Evolutionary conservation across 2,888 invertebrate genomes (phyloP), one percentile per base, ranked within the genome.

Genomic region (Notodonta ziczac): DNA sequence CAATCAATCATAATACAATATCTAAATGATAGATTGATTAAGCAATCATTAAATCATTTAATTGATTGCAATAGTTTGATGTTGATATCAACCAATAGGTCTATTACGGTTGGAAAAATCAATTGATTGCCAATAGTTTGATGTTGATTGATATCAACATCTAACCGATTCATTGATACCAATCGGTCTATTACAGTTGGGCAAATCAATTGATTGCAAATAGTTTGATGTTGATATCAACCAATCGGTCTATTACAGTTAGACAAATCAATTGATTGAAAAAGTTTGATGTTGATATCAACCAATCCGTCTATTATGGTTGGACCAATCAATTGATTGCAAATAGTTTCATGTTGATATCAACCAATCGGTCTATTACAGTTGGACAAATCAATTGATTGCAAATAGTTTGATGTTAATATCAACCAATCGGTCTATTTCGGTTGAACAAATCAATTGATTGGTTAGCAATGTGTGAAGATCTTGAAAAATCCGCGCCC

Each of bases 401-500:
- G n/a, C 46, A 46, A 13, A 24, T 13, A 6, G 46, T 46, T 46
- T 10, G 16, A 16, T 56, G 10, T 16, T 5, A 2, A 24, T 12
- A 42, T 16, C 44, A 56, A 56, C 13, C 56, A 46, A 46, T 10
- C 24, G 2, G 4, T 12, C 2, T 9, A 52, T 40, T n/a, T 46
- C n/a, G 13, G 48, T 39, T 50, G 35, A 52, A 24, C 10, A 55
- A 32, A 53, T 44, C 12, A 48, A 46, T 14, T 13, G n/a, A n/a
- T 10, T 39, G 67, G 59, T 81, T 90, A 93, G 67, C 93, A 92
- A 66, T 91, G 90, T 35, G 87, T 88, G 74, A 93, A 93, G 1
- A 93, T 80, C 63, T 91, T 93, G 82, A 93, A 93, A 79, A 93
- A 93, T 5, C 93, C 87, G 10, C 91, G 78, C 0, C 92, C 91